Percentiles rank a stretch among this genome's conserved stretches.
phyloP scores from a whole-genome alignment of 2,113 vertebrate species.

The Zootoca vivipara region DNA sequence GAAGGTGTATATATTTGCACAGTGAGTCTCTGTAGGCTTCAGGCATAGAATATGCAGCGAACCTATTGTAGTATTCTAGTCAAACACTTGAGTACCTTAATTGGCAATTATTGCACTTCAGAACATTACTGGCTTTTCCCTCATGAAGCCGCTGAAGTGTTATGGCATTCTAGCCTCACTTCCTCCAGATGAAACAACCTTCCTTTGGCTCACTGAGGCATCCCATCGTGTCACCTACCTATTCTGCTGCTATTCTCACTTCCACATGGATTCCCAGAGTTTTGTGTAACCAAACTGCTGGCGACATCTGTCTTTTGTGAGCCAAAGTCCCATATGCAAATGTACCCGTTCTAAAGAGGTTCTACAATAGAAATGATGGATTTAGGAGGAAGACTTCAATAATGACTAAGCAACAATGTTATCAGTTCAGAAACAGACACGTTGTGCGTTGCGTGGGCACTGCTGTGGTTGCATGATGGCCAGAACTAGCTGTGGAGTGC shows the following conservation, averaged over 20 bases:
- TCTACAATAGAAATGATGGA: background rate
- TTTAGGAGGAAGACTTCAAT: background rate
- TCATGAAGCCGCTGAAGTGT: background rate
- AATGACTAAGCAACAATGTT: background rate
- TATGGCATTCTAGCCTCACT: background rate
- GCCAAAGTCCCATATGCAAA: too few species aligned
- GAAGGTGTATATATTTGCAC: background rate
- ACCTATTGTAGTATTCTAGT: background rate
- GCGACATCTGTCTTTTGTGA: background rate
- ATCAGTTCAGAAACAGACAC: background rate
- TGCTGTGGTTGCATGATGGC: background rate
- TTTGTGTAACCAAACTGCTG: background rate
- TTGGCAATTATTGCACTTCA: slow-evolving; percentile 2
- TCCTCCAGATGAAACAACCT: background rate
- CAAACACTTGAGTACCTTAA: background rate
- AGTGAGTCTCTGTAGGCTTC: background rate
- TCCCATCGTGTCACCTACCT: too few species aligned
- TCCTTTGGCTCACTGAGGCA: background rate
- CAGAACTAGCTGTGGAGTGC: background rate
- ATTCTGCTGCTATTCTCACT: background rate
- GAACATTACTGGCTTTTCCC: background rate
- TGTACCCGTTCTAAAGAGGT: background rate
- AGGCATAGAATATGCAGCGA: background rate
- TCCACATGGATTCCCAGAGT: background rate
- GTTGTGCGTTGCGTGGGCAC: background rate